Evolutionary conservation across 2,113 vertebrate species (phyloP), one percentile per base, ranked within the genome.

Genomic region (Phylloscopus trochilus): DNA sequence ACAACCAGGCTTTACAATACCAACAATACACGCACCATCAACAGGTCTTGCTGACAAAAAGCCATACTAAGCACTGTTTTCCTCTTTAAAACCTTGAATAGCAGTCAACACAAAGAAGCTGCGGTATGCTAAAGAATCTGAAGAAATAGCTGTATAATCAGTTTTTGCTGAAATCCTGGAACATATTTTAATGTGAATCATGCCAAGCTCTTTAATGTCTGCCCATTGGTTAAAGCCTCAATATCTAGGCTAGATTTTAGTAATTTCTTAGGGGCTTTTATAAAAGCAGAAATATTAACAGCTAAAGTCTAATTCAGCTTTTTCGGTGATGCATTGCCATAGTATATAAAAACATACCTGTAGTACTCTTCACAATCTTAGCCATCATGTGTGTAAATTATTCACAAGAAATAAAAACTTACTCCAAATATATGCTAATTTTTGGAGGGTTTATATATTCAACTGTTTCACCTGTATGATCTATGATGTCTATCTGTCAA

Each of bases 161-260:
- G 80, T 51, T 80, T 90, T 93, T 83, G 16, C 47, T 55, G 73
- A 92, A 94, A 94, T 84, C 44, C 76, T 78, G 43, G 60, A 89
- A 77, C 24, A 14, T 59, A 89, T 66, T 92, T 86, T 78, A 56
- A 83, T 82, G 62, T 52, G 73, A 93, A 96, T 89, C 80, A 55
- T 85, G 67, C 47, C 14, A 31, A 94, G 51, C 55, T 83, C 89
- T 93, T 79, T 92, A 83, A 83, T 41, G n/a, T n/a, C 58, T 80
- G 87, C 35, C 70, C 39, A 55, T 83, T 73, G 43, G 49, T 53
- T 75, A 89, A 88, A 88, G 89, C 35, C 53, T 80, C 87, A 83
- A 89, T 56, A 90, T 56, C 39, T 58, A 74, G 64, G 73, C 33
- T 53, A 55, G 62, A 67, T 94, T 96, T 94, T 39, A 91, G 68